These are phyloP conservation scores for Acanthosepion esculentum DNA, from an alignment of 2,888 invertebrate species.

Conservation along the genomic window DNA sequence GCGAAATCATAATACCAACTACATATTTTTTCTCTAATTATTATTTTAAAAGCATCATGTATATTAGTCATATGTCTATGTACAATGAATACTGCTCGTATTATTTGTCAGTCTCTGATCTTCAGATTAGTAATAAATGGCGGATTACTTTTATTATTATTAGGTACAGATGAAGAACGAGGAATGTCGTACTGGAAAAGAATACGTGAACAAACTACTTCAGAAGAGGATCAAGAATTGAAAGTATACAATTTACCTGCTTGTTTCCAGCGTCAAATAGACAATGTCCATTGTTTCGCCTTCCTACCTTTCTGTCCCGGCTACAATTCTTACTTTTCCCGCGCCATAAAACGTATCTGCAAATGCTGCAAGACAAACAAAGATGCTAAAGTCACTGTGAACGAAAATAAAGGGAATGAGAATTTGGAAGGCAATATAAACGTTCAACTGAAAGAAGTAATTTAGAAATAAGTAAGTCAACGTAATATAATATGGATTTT, in stretches of 20 bases:
- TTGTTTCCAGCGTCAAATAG: not conserved
- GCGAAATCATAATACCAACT: too few relatives aligned
- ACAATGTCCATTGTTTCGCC: not conserved
- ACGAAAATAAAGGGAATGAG: too few relatives aligned
- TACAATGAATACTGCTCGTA: too few relatives aligned
- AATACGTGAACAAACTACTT: not conserved
- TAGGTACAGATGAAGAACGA: slow-evolving; percentile 45
- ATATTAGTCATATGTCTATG: too few relatives aligned
- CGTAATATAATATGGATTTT: too few relatives aligned
- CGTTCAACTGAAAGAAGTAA: too few relatives aligned
- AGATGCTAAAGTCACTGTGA: not conserved
- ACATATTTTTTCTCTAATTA: not conserved
- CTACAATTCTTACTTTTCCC: slow-evolving; percentile 1
- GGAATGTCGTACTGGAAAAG: slow-evolving; percentile 2
- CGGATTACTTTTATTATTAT: not conserved
- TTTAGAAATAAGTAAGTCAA: too few relatives aligned
- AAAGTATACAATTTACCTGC: not conserved
- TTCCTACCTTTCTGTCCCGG: slow-evolving; percentile 40
- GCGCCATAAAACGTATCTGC: not conserved
- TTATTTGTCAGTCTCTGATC: not conserved
- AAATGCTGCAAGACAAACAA: not conserved
- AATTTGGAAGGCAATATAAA: too few relatives aligned
- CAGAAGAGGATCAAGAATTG: too few relatives aligned
- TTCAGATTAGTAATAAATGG: not conserved
- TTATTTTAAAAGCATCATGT: too few relatives aligned